Evolutionary conservation across 1,140 invertebrate genomes (phyloP).

Genomic region (Hormaphis cornu): DNA sequence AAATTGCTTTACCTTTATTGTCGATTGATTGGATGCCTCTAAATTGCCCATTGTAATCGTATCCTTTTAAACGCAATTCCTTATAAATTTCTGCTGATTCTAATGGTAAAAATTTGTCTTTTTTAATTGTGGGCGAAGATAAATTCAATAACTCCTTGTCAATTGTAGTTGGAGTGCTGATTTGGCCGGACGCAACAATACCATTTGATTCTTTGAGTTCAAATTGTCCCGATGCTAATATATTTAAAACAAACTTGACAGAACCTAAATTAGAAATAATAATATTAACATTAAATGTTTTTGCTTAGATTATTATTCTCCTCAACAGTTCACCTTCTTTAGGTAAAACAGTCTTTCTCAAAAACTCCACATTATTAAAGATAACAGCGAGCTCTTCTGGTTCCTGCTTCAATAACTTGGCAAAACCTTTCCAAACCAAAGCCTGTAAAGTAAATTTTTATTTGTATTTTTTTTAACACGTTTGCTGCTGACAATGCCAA

Average conservation of each 20-base stretch:
- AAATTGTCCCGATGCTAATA: constrained; percentile 79
- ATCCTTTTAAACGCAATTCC: constrained; percentile 80
- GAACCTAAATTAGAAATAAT: constrained; percentile 41
- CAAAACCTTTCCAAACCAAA: constrained; percentile 82
- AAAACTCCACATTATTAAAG: constrained; percentile 78
- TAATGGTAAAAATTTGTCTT: constrained; percentile 51
- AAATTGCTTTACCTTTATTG: constrained; percentile 46
- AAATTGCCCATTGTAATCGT: constrained; percentile 83
- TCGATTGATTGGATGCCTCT: constrained; percentile 61
- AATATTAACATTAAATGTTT: not conserved
- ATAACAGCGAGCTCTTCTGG: constrained; percentile 69
- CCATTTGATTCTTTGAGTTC: constrained; percentile 80
- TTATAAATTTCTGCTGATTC: constrained; percentile 73
- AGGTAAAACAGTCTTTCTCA: constrained; percentile 79
- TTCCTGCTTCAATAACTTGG: constrained; percentile 65
- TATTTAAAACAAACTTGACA: constrained; percentile 74
- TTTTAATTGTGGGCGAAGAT: constrained; percentile 40
- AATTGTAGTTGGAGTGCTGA: constrained; percentile 54
- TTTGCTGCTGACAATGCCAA: too few relatives aligned
- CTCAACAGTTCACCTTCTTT: constrained; percentile 49
- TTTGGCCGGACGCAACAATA: constrained; percentile 64
- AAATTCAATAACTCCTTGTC: constrained; percentile 49
- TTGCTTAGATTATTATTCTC: not conserved
- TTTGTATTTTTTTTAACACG: too few relatives aligned
- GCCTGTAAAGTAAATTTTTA: constrained; percentile 44